Evolutionary conservation across 2,888 invertebrate species (phyloP), one percentile per base, ranked within the genome.

Genomic region (Xylota segnis): DNA sequence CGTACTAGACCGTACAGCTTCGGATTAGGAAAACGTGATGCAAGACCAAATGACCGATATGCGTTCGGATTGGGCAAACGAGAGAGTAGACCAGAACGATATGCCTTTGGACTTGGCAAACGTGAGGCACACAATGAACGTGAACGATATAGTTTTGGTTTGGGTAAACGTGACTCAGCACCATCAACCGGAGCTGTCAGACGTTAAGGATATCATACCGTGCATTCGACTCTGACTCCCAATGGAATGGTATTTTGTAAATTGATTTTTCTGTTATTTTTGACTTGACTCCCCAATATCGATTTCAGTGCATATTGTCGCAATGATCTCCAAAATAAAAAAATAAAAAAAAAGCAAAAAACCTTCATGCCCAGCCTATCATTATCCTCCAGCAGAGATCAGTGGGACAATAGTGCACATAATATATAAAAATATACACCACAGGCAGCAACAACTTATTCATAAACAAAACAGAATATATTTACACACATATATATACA

Each of bases 91-190:
- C 93, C 93, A 29, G 93, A 94, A n/a, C 94, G 94, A 0, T 95
- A 94, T 92, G 94, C 94, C 27, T 95, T 95, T 89, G 95, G 95
- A 0, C 92, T 95, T 5, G 95, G 95, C 10, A 95, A 95, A 89
- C 93, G 95, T 18, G 92, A 92, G 32, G 37, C 50, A 40, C 76
- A 83, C 6, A 82, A 77, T 23, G 87, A 87, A 16, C 94, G 94
- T 23, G 87, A 87, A 16, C 94, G 94, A 0, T 95, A 94, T 92
- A 94, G 94, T 45, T 95, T 95, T 89, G 95, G 95, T 0, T 92
- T 95, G 6, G 95, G 95, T 7, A 95, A 95, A 89, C 93, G 95
- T 12, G 91, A 92, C 23, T 59, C 37, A 6, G 3, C 74, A 40
- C 32, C 71, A 43, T 37, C 66, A 47, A 68, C 66, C 6, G 66